These are phyloP conservation scores for Paguma larvata DNA, from an alignment of 2,797 vertebrate genomes.

Conservation along the genomic window DNA sequence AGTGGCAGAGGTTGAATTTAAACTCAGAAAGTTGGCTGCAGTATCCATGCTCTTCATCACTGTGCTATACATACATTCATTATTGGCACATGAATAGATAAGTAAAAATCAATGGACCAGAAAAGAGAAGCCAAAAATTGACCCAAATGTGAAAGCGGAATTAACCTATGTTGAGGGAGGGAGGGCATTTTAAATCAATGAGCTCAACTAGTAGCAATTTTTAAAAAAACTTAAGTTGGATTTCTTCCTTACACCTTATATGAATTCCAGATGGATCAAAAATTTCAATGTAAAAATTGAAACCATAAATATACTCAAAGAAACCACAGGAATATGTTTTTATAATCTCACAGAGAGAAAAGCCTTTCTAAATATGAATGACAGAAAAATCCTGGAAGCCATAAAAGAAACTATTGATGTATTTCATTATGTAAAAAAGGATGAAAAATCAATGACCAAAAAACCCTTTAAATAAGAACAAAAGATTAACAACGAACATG, in stretches of 20 bases:
- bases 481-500: conserved; percentile 40
- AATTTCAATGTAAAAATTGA: conserved; percentile 12
- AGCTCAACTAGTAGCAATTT: neutral
- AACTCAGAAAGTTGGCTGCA: neutral
- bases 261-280: conserved; percentile 36
- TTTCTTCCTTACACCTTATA: conserved; percentile 11
- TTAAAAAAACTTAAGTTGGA: neutral
- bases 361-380: neutral
- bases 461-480: conserved; percentile 7
- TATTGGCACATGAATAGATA: neutral
- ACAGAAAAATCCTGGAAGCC: neutral
- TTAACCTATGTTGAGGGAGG: neutral
- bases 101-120: neutral
- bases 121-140: neutral
- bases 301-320: conserved; percentile 46
- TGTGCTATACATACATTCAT: neutral
- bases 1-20: neutral
- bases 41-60: neutral
- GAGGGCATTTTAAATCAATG: neutral
- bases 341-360: conserved; percentile 31
- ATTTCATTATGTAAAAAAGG: conserved; percentile 27
- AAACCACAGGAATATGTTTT: conserved; percentile 47
- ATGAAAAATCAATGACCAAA: conserved; percentile 21
- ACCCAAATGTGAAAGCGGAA: conserved; percentile 5
- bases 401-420: neutral